These are phyloP conservation scores for Parotocinclus haroldoi DNA, from an alignment of 2,797 vertebrate species.

Conservation along the genomic window DNA sequence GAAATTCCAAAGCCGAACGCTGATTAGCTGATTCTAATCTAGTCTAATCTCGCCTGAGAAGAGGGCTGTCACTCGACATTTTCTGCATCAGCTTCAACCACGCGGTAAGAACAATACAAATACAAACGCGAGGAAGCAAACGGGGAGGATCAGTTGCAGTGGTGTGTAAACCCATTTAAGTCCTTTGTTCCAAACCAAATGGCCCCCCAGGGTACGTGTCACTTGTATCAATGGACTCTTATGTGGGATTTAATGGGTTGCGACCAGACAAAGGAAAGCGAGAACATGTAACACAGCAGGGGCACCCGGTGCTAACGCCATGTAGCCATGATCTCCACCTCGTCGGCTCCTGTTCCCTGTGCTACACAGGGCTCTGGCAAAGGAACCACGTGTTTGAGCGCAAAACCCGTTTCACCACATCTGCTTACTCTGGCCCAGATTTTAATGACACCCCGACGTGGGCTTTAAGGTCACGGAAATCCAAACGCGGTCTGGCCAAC, in stretches of 20 bases:
- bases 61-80: constrained; percentile 17
- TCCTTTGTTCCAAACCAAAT: constrained; percentile 76
- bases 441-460: constrained; percentile 1
- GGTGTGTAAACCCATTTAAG: constrained; percentile 74
- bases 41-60: constrained; percentile 15
- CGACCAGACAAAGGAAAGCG: constrained; percentile 74
- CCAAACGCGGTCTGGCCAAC: constrained; percentile 8
- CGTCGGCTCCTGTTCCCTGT: constrained; percentile 62
- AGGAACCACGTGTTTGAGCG: constrained; percentile 21
- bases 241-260: constrained; percentile 80
- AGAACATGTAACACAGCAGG: constrained; percentile 76
- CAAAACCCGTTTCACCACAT: constrained; percentile 11
- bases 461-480: constrained; percentile 8
- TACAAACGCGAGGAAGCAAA: constrained; percentile 12
- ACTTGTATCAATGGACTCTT: constrained; percentile 73
- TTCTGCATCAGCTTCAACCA: constrained; percentile 25
- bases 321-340: constrained; percentile 65
- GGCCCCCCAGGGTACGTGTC: constrained; percentile 74
- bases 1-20: not conserved
- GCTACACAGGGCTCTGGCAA: constrained; percentile 22
- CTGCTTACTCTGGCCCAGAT: constrained; percentile 3
- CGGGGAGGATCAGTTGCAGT: constrained; percentile 60
- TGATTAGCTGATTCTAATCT: not conserved
- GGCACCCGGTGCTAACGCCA: constrained; percentile 66
- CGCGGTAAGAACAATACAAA: constrained; percentile 17